Evolutionary conservation across 2,797 vertebrate genomes (phyloP), one percentile per base, ranked within the genome.

Genomic region (Erpetoichthys calabaricus): DNA sequence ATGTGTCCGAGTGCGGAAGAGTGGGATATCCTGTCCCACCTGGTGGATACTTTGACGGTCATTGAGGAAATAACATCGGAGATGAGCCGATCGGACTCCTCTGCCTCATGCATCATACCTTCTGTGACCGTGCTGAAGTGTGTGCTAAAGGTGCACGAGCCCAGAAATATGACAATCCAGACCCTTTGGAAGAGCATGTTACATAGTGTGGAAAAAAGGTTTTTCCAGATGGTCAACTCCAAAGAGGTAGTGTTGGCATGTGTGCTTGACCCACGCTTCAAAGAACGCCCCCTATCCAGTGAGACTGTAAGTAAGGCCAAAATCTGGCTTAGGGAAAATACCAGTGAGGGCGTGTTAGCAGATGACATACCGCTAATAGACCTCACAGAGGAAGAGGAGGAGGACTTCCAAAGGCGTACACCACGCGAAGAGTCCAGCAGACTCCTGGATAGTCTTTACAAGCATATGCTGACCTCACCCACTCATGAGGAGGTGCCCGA

Each of bases 31-130:
- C 10, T 61, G 10, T 55, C 51, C 3, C 60, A 64, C 53, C 60
- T 70, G 4, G 25, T 59, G 44, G 43, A 70, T 45, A 60, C 58
- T 61, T 63, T 71, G 41, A 44, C 45, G 41, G 59, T 56, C n/a
- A 58, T 58, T 1, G 45, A 66, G 55, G 64, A 66, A 47, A 59
- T 62, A 43, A 67, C 64, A 6, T 43, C 62, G 5, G 56, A 73
- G 45, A 59, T 62, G 55, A 72, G 65, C 57, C 45, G 61, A 8
- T 53, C 51, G 2, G 49, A 60, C 5, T 55, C 64, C 51, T 68
- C 63, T 45, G 56, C 53, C 9, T 52, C 60, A 9, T 64, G 63
- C 51, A 46, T 65, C 8, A 67, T 61, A 3, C 57, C 56, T 6
- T 59, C 63, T 49, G 54, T 65, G 8, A 52, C 54, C 44, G 47